Evolutionary conservation across 2,888 invertebrate species (phyloP).

Genomic region (Plagodis pulveraria): DNA sequence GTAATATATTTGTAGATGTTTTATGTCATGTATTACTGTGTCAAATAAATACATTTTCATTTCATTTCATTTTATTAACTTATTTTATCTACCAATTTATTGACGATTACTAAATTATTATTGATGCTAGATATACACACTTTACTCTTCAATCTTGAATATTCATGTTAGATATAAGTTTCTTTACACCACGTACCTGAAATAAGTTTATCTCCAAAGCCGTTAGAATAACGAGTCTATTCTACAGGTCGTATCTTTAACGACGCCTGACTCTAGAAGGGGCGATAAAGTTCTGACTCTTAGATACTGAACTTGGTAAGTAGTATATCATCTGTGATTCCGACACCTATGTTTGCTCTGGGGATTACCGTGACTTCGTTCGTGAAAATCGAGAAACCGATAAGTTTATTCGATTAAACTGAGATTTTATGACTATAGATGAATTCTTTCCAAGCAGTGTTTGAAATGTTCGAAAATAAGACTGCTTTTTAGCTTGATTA

Average conservation of each 20-base stretch:
- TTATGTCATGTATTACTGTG: too few species aligned
- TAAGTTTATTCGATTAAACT: neutral
- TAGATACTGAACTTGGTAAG: neutral
- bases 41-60: too few species aligned
- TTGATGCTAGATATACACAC: neutral
- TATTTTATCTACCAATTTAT: neutral
- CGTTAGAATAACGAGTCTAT: constrained; percentile 25
- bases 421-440: constrained; percentile 2
- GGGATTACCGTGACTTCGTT: constrained; percentile 4
- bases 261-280: constrained; percentile 20
- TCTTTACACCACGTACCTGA: neutral
- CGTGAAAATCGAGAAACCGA: constrained; percentile 1
- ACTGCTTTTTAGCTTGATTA: too few species aligned
- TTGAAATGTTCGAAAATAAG: too few species aligned
- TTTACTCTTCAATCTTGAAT: too few species aligned
- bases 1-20: too few species aligned
- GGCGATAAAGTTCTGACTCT: constrained; percentile 28
- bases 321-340: constrained; percentile 1
- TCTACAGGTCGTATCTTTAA: constrained; percentile 31
- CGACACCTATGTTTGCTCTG: constrained; percentile 5
- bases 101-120: neutral
- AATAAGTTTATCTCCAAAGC: constrained; percentile 20
- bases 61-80: too few species aligned
- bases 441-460: too few species aligned
- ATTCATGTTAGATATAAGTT: neutral